A percentile compares a stretch with the other conserved stretches of the same genome.
phyloP scores from a whole-genome alignment of 1,140 invertebrate genomes.

The Lasioglossum baleicum region DNA sequence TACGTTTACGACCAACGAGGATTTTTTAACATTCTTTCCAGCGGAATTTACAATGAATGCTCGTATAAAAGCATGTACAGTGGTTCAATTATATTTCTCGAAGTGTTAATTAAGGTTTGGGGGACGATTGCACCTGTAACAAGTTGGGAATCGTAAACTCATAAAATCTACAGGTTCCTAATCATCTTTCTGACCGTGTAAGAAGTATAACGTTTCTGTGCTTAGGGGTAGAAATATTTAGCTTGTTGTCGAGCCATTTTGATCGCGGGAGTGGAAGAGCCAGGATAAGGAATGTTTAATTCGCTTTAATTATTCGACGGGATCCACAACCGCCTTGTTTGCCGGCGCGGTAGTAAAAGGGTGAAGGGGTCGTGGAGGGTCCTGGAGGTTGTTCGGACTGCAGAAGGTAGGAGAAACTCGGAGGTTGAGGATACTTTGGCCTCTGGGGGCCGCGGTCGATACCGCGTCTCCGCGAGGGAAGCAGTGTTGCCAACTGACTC shows the following conservation, averaged over 20 bases:
- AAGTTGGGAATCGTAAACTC: too few relatives aligned
- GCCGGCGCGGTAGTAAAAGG: constrained; percentile 46
- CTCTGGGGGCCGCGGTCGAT: constrained; percentile 69
- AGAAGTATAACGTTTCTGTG: too few relatives aligned
- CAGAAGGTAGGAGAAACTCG: constrained; percentile 60
- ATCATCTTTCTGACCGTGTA: too few relatives aligned
- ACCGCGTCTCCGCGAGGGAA: constrained; percentile 58
- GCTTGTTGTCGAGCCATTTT: not conserved
- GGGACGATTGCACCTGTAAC: too few relatives aligned
- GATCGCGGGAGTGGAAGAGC: not conserved
- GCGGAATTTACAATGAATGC: too few relatives aligned
- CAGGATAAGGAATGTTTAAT: constrained; percentile 13
- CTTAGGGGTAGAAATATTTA: too few relatives aligned
- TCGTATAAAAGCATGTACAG: too few relatives aligned
- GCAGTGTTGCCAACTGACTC: constrained; percentile 68
- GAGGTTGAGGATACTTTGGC: constrained; percentile 66
- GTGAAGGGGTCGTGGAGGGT: constrained; percentile 55
- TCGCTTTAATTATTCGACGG: constrained; percentile 44
- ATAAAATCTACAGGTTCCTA: too few relatives aligned
- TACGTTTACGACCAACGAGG: too few relatives aligned
- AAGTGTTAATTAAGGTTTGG: too few relatives aligned
- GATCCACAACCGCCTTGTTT: constrained; percentile 27
- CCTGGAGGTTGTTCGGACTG: constrained; percentile 44
- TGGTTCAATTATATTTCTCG: too few relatives aligned
- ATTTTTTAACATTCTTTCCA: too few relatives aligned